Percentiles rank a stretch among this genome's conserved stretches.
phyloP scores from a whole-genome alignment of 2,888 invertebrate species.

The Ennomos erosarius region DNA sequence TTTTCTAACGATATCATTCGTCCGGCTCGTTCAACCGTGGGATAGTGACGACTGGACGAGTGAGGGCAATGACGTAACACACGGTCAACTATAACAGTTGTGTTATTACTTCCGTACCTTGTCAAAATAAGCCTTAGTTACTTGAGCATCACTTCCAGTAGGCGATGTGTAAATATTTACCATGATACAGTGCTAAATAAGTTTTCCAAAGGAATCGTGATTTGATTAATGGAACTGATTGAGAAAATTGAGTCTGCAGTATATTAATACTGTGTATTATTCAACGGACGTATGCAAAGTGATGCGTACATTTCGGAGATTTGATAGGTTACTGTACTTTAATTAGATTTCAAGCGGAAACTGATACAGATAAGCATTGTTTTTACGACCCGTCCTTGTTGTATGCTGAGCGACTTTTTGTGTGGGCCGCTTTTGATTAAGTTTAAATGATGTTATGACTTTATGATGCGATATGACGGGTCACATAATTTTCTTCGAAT shows the following conservation, averaged over 20 bases:
- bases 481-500: slow-evolving; percentile 12
- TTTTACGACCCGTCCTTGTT: slow-evolving; percentile 46
- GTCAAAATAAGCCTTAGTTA: slow-evolving; percentile 14
- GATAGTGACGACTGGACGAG: slow-evolving; percentile 58
- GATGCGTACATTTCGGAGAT: slow-evolving; percentile 59
- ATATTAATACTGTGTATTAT: slow-evolving; percentile 60
- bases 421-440: slow-evolving; percentile 31
- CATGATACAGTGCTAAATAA: slow-evolving; percentile 21
- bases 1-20: slow-evolving; percentile 60
- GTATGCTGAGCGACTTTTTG: slow-evolving; percentile 45
- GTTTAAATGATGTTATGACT: slow-evolving; percentile 26
- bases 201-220: slow-evolving; percentile 47
- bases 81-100: slow-evolving; percentile 30
- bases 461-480: slow-evolving; percentile 19
- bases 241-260: slow-evolving; percentile 67
- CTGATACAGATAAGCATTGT: slow-evolving; percentile 42
- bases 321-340: slow-evolving; percentile 57
- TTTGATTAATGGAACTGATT: slow-evolving; percentile 78
- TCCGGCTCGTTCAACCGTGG: slow-evolving; percentile 62
- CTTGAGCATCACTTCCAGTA: not conserved
- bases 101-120: slow-evolving; percentile 13
- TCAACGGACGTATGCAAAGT: slow-evolving; percentile 58
- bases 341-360: slow-evolving; percentile 60
- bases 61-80: slow-evolving; percentile 56
- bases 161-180: slow-evolving; percentile 2